These are phyloP conservation scores for Batillaria attramentaria DNA, from an alignment of 1,140 invertebrate genomes.

Conservation along the genomic window DNA sequence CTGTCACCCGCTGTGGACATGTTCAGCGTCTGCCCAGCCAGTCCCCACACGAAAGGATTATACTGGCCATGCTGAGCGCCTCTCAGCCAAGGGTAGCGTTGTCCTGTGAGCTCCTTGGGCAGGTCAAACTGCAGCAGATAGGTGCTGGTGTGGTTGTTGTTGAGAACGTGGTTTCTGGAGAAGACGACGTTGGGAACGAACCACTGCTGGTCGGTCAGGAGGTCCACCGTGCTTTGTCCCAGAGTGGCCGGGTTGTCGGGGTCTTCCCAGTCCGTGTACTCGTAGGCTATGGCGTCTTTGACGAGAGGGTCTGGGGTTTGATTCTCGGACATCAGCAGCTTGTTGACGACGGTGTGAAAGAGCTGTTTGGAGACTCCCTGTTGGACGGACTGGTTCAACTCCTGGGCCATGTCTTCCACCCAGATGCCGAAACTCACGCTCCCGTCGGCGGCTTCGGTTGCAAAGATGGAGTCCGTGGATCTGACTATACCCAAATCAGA, in stretches of 20 bases:
- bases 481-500: not conserved
- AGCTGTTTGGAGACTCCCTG: not conserved
- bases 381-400: not conserved
- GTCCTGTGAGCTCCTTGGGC: not conserved
- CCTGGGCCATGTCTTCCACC: not conserved
- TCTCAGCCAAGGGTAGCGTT: too few species aligned
- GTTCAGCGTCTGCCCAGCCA: too few species aligned
- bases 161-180: not conserved
- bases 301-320: too few species aligned
- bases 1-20: not conserved
- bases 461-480: not conserved
- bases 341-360: not conserved
- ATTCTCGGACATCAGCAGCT: too few species aligned
- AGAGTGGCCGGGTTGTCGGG: not conserved
- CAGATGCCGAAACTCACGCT: not conserved
- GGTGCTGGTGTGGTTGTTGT: not conserved
- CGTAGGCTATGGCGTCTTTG: not conserved
- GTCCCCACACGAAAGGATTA: not conserved
- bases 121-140: not conserved
- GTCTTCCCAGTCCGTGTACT: not conserved
- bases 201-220: not conserved
- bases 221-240: not conserved
- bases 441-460: conserved; percentile 1
- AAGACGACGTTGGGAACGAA: conserved; percentile 8
- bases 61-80: conserved; percentile 1